Percentiles rank a stretch among this genome's conserved stretches.
These are phyloP conservation scores for Ciconia nigra DNA, from an alignment of 2,797 vertebrate species.

Conservation along the genomic window DNA sequence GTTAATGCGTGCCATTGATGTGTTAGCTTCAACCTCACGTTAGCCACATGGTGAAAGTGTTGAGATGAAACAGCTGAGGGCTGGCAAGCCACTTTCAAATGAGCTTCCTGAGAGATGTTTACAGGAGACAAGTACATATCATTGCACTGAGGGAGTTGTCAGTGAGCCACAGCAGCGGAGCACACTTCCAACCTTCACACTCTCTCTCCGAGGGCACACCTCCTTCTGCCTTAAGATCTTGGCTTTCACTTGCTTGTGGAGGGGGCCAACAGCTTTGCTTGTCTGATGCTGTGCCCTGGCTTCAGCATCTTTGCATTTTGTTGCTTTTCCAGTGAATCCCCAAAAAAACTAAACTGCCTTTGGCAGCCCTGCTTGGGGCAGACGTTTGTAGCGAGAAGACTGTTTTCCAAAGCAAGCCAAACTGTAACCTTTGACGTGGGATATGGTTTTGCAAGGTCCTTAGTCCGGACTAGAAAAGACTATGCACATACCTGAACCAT, in stretches of 20 bases:
- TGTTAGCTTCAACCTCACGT: fast-evolving
- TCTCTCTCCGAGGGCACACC: background rate
- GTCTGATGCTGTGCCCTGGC: background rate
- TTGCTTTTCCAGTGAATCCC: background rate
- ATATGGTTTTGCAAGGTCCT: background rate
- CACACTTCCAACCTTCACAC: background rate
- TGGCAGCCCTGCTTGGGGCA: background rate
- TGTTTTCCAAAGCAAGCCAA: background rate
- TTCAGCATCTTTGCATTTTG: background rate
- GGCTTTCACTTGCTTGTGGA: background rate
- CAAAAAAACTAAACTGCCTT: background rate
- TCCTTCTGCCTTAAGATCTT: background rate
- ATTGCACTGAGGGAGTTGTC: background rate
- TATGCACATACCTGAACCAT: background rate
- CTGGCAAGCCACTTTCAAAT: background rate
- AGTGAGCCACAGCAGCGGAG: background rate
- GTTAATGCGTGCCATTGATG: background rate
- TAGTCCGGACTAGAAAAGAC: background rate
- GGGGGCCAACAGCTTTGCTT: background rate
- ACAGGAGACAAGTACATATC: background rate
- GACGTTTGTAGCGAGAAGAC: background rate
- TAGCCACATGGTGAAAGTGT: background rate
- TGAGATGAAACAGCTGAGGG: background rate
- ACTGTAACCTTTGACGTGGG: background rate
- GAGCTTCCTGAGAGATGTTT: background rate